phyloP scores from a whole-genome alignment of 2,888 invertebrate species.

The Sylvicola cinctus region DNA sequence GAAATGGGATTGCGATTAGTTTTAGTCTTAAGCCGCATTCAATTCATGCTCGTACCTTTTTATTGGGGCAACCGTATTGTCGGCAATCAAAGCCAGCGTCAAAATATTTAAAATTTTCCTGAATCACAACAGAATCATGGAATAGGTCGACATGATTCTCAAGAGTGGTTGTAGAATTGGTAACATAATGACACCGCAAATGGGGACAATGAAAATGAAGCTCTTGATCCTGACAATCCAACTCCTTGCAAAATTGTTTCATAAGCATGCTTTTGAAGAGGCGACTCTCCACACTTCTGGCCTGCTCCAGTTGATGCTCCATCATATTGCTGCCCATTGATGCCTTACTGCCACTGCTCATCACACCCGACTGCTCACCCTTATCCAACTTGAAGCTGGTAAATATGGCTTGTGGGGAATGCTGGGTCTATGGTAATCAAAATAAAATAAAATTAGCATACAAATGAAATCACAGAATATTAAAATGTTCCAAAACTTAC shows the following conservation, averaged over 20 bases:
- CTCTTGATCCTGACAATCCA: constrained; percentile 11
- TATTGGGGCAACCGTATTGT: constrained; percentile 34
- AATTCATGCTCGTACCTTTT: constrained; percentile 3
- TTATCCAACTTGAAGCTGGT: constrained; percentile 85
- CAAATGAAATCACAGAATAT: constrained; percentile 10
- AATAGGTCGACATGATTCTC: constrained; percentile 70
- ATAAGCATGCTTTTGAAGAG: constrained; percentile 12
- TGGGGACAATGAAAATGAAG: constrained; percentile 62
- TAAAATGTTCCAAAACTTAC: background rate
- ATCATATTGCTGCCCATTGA: constrained; percentile 8
- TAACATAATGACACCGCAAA: constrained; percentile 59
- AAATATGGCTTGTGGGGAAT: constrained; percentile 77
- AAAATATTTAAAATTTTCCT: constrained; percentile 73
- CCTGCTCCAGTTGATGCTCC: constrained; percentile 10
- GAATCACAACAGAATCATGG: constrained; percentile 60
- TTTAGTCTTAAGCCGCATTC: no score
- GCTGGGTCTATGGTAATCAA: constrained; percentile 25
- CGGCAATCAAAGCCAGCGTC: constrained; percentile 52
- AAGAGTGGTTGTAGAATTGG: constrained; percentile 56
- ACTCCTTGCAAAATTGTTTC: no score
- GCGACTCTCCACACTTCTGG: constrained; percentile 16
- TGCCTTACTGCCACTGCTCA: no score
- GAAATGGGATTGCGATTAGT: no score
- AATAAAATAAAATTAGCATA: background rate
- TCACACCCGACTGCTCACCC: constrained; percentile 8